Percentiles rank a stretch among this genome's conserved stretches.
Conservation (phyloP, 2,888 invertebrate genomes). For the Liopterus haemorrhoidalis region DNA sequence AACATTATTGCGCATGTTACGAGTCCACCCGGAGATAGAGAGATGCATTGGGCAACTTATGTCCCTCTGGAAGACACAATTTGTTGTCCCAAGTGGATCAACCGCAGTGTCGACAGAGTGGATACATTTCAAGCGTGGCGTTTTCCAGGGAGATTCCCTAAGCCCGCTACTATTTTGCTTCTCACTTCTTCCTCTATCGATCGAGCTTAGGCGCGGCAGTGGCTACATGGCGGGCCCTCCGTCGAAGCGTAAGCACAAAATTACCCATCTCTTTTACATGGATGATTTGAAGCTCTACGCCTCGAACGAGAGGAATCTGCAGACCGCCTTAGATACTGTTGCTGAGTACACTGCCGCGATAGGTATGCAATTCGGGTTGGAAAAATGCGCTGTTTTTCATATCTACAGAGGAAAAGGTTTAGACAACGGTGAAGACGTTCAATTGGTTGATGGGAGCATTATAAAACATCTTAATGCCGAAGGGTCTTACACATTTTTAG, state of each 20-base stretch:
- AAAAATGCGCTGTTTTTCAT: conserved; percentile 22
- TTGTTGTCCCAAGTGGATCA: no score
- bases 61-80: no score
- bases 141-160: conserved; percentile 26
- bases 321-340: conserved; percentile 8
- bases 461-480: background rate
- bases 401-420: background rate
- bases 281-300: conserved; percentile 26
- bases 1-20: no score
- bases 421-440: no score
- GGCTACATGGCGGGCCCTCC: conserved; percentile 3
- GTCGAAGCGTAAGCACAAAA: conserved; percentile 5
- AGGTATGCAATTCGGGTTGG: conserved; percentile 22
- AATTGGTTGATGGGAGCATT: background rate
- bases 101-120: conserved; percentile 1
- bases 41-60: no score
- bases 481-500: no score
- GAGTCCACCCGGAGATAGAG: no score
- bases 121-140: conserved; percentile 15
- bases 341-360: conserved; percentile 18
- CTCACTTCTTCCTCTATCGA: conserved; percentile 21
- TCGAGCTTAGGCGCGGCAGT: conserved; percentile 9
- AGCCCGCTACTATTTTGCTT: conserved; percentile 28
- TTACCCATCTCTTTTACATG: conserved; percentile 23
- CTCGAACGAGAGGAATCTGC: conserved; percentile 7